Conservation (phyloP, 2,113 vertebrate genomes). For the Dermatemys mawii region DNA sequence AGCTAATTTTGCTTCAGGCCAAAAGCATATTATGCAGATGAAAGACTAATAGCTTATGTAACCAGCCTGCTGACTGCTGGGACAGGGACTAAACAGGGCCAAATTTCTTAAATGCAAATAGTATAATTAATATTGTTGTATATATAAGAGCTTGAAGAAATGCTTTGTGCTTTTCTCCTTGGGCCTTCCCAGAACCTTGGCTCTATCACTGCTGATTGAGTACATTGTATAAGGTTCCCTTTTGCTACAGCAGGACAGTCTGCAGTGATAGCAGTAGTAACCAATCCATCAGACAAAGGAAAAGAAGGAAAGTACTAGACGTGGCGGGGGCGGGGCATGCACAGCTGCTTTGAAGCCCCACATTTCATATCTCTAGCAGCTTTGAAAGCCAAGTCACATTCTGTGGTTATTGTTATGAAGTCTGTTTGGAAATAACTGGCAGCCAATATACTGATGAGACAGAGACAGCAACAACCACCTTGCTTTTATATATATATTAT, state of each 20-base stretch:
- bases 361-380: neutral
- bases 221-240: neutral
- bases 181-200: neutral
- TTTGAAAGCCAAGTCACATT: neutral
- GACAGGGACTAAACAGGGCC: neutral
- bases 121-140: neutral
- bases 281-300: neutral
- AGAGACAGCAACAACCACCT: neutral
- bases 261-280: neutral
- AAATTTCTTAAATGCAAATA: constrained; percentile 3
- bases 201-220: neutral
- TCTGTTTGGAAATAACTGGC: neutral
- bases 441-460: neutral
- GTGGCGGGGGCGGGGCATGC: neutral
- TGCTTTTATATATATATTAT: neutral
- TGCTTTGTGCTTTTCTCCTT: neutral
- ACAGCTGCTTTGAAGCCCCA: neutral
- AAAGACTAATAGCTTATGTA: constrained; percentile 48
- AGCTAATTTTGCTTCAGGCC: constrained; percentile 46
- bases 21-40: constrained; percentile 26
- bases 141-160: neutral
- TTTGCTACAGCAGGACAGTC: neutral
- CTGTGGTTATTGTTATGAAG: neutral
- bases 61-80: neutral
- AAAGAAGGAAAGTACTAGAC: neutral